A percentile compares a stretch with the other conserved stretches of the same genome.
These are phyloP conservation scores for Pangasianodon gigas DNA, from an alignment of 2,113 vertebrate genomes.

Conservation along the genomic window DNA sequence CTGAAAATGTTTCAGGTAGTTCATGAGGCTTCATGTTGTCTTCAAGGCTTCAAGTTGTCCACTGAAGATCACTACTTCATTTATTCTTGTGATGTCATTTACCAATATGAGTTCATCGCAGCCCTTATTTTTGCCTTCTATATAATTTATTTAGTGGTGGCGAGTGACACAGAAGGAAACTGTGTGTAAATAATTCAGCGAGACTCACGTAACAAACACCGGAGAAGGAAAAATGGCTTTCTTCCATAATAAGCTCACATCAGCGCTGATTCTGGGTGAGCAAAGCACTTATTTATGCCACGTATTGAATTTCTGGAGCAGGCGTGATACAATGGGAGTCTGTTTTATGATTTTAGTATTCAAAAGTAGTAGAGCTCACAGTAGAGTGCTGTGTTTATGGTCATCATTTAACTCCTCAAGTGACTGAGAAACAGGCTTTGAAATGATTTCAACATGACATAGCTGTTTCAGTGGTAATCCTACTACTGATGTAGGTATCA, in stretches of 20 bases:
- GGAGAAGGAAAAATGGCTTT: conserved; percentile 49
- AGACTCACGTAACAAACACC: conserved; percentile 66
- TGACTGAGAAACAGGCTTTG: background rate
- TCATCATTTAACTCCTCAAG: background rate
- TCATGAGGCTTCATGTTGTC: background rate
- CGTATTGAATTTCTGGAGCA: background rate
- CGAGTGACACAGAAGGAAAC: conserved; percentile 64
- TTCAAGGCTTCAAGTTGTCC: too few relatives aligned
- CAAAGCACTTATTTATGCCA: conserved; percentile 20
- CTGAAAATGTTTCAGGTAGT: background rate
- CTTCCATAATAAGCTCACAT: conserved; percentile 26
- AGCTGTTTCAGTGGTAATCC: background rate
- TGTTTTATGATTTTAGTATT: conserved; percentile 8
- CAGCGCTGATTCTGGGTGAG: conserved; percentile 14
- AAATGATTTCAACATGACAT: background rate
- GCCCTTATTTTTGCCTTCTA: conserved; percentile 61
- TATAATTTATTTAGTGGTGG: conserved; percentile 74
- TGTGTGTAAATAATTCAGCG: conserved; percentile 81
- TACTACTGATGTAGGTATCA: background rate
- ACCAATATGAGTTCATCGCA: conserved; percentile 15
- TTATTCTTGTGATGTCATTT: background rate
- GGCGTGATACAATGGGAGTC: background rate
- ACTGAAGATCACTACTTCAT: background rate
- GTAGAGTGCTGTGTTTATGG: background rate
- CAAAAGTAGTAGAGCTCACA: background rate